Percentiles rank a stretch among this genome's conserved stretches.
Conservation (phyloP, 2,888 invertebrate species). For the Clepsis dumicolana region DNA sequence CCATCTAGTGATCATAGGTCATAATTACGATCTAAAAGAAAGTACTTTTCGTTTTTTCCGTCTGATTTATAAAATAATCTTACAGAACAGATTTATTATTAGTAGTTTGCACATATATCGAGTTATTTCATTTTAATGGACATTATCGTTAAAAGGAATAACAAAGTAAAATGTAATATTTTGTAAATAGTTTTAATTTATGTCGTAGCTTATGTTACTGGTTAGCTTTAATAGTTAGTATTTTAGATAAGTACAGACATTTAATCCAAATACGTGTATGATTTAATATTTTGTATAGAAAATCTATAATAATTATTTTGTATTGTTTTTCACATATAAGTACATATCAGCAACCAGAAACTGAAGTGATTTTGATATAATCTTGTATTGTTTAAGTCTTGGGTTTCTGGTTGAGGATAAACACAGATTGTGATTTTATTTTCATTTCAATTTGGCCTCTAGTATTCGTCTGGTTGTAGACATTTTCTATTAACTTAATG, state of each 20-base stretch:
- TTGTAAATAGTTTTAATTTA: constrained; percentile 84
- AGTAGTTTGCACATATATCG: constrained; percentile 35
- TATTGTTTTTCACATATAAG: constrained; percentile 58
- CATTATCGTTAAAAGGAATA: constrained; percentile 29
- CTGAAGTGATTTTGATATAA: no score
- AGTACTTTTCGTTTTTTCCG: constrained; percentile 6
- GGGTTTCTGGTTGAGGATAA: constrained; percentile 44
- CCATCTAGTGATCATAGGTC: not conserved
- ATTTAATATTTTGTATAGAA: constrained; percentile 63
- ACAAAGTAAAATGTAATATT: constrained; percentile 72
- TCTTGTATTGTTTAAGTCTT: not conserved
- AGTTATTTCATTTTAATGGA: constrained; percentile 40
- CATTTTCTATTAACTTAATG: constrained; percentile 26
- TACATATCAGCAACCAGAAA: not conserved
- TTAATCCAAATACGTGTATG: constrained; percentile 79
- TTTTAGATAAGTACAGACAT: constrained; percentile 66
- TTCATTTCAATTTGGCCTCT: constrained; percentile 37
- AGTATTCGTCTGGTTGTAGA: constrained; percentile 27
- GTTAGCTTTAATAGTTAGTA: constrained; percentile 85
- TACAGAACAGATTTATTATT: constrained; percentile 34
- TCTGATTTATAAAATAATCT: constrained; percentile 31
- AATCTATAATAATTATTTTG: constrained; percentile 56
- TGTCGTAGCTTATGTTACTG: constrained; percentile 71
- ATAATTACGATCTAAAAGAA: not conserved
- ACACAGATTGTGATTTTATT: constrained; percentile 51